Percentiles rank a stretch among this genome's conserved stretches.
Evolutionary conservation across 2,888 invertebrate genomes (phyloP).

Genomic region (Iphiclides podalirius): DNA sequence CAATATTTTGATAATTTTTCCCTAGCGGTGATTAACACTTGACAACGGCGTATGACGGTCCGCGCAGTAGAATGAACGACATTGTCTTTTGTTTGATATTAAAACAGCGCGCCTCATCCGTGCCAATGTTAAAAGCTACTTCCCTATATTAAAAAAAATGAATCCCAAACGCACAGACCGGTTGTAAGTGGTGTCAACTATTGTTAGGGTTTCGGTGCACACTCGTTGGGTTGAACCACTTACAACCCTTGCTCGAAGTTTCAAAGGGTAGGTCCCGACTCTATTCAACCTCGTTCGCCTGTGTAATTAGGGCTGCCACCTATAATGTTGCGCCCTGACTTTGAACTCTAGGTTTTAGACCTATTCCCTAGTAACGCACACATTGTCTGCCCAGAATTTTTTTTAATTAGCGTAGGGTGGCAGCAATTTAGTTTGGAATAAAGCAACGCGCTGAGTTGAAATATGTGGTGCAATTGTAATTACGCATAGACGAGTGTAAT

Average conservation of each 20-base stretch:
- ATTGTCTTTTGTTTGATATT: neutral
- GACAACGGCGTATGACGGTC: no score
- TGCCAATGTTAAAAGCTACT: conserved; percentile 1
- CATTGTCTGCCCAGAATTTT: neutral
- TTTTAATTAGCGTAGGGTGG: neutral
- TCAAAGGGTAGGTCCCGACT: conserved; percentile 12
- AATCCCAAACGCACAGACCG: conserved; percentile 3
- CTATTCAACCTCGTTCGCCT: neutral
- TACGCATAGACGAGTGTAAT: neutral
- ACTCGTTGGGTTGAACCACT: conserved; percentile 4
- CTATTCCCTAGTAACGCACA: no score
- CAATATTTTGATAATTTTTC: no score
- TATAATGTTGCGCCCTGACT: conserved; percentile 2
- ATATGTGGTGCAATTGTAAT: neutral
- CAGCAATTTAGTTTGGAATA: neutral
- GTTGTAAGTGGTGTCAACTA: conserved; percentile 1
- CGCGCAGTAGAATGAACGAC: no score
- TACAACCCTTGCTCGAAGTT: conserved; percentile 1
- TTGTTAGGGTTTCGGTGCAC: conserved; percentile 1
- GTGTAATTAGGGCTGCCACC: conserved; percentile 10
- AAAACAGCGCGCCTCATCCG: neutral
- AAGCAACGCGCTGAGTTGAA: neutral
- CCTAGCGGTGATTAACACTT: no score
- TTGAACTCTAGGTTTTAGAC: conserved; percentile 1
- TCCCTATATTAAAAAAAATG: conserved; percentile 4